Conservation (phyloP, 2,888 invertebrate genomes). For the Limenitis camilla region DNA sequence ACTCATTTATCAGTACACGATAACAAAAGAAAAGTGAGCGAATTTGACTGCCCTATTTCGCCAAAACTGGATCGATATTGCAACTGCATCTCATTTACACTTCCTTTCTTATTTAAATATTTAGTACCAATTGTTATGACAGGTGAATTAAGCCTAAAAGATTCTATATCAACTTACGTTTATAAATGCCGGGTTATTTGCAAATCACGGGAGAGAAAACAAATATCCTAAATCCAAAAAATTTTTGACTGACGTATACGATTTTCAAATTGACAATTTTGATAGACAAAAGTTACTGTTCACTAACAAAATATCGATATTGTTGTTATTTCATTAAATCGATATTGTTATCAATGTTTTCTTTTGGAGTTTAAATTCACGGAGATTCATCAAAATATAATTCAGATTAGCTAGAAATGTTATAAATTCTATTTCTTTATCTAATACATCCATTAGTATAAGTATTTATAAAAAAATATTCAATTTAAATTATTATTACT, state of each 20-base stretch:
- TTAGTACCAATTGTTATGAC: not conserved
- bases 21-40: conserved; percentile 20
- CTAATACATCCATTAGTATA: too few species aligned
- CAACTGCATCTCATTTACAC: conserved; percentile 18
- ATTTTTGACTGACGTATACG: conserved; percentile 8
- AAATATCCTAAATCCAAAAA: conserved; percentile 13
- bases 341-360: too few species aligned
- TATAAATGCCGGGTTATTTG: conserved; percentile 9
- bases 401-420: too few species aligned
- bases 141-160: not conserved
- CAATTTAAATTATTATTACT: too few species aligned
- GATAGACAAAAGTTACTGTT: not conserved
- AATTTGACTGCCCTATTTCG: conserved; percentile 22
- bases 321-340: not conserved
- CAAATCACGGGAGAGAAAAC: conserved; percentile 7
- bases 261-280: conserved; percentile 9
- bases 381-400: too few species aligned
- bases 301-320: not conserved
- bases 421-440: too few species aligned
- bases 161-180: conserved; percentile 3
- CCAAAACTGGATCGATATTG: conserved; percentile 29
- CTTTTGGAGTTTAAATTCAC: too few species aligned
- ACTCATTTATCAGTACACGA: conserved; percentile 8
- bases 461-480: too few species aligned
- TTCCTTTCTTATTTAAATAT: not conserved